Conservation (phyloP, 2,888 invertebrate genomes). For the Pyrrhosoma nymphula region DNA sequence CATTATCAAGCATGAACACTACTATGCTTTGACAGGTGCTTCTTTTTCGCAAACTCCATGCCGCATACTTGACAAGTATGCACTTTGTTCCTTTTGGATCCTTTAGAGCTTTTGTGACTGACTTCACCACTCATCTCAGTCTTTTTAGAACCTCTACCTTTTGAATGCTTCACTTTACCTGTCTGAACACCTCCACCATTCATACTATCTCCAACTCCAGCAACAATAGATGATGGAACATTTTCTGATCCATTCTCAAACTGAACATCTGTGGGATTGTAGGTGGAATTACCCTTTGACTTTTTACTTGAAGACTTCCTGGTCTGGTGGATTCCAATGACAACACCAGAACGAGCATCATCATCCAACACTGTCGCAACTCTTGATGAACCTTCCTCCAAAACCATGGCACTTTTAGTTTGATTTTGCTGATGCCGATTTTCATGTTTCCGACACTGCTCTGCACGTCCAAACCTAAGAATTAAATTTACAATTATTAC, state of each 20-base stretch:
- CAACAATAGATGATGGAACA: background rate
- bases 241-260: background rate
- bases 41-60: slow-evolving; percentile 34
- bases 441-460: slow-evolving; percentile 46
- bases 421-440: slow-evolving; percentile 38
- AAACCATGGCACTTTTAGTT: background rate
- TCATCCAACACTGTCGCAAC: background rate
- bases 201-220: slow-evolving; percentile 4
- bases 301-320: background rate
- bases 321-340: background rate
- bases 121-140: background rate
- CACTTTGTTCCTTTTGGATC: slow-evolving; percentile 16
- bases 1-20: background rate
- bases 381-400: background rate
- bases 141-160: background rate
- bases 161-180: background rate
- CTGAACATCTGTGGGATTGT: background rate
- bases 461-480: slow-evolving; percentile 49
- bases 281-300: background rate
- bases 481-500: background rate
- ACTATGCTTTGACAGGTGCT: slow-evolving; percentile 23
- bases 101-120: background rate
- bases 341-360: background rate
- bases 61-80: slow-evolving; percentile 60
- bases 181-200: background rate